phyloP scores from a whole-genome alignment of 2,888 invertebrate species.

The Caradrina clavipalpis region DNA sequence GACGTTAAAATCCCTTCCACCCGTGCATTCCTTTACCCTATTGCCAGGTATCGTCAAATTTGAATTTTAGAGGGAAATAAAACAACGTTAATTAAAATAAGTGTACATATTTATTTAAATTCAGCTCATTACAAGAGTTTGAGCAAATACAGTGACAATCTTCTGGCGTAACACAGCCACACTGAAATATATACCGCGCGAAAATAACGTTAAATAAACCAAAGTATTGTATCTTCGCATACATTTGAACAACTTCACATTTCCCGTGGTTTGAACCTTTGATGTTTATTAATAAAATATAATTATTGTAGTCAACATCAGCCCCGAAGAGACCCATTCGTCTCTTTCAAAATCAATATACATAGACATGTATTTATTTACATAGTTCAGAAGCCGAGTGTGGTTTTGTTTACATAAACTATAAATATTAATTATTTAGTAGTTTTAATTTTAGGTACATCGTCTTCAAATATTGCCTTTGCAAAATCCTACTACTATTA shows the following conservation, averaged over 20 bases:
- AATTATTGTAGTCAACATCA: background rate
- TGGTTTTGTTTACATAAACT: background rate
- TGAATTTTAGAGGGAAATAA: background rate
- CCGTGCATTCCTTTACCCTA: too few species aligned
- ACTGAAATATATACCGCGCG: slow-evolving; percentile 22
- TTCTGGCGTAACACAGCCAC: slow-evolving; percentile 28
- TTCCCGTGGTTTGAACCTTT: background rate
- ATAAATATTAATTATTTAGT: too few species aligned
- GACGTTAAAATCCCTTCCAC: too few species aligned
- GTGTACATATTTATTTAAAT: slow-evolving; percentile 43
- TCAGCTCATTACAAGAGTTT: slow-evolving; percentile 18
- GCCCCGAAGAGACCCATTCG: background rate
- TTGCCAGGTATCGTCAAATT: too few species aligned
- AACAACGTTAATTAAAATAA: slow-evolving; percentile 9
- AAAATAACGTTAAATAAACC: slow-evolving; percentile 15
- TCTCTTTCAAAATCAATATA: slow-evolving; percentile 4
- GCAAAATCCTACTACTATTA: too few species aligned
- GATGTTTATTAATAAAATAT: slow-evolving; percentile 2
- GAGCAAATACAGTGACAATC: slow-evolving; percentile 25
- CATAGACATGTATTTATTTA: slow-evolving; percentile 26
- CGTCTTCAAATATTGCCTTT: too few species aligned
- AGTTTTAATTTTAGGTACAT: too few species aligned
- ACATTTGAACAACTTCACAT: slow-evolving; percentile 4
- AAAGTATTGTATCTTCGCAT: background rate
- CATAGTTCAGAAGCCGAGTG: background rate